These are phyloP conservation scores for Dendrocopos noguchii DNA, from an alignment of 2,113 vertebrate species.

Conservation along the genomic window DNA sequence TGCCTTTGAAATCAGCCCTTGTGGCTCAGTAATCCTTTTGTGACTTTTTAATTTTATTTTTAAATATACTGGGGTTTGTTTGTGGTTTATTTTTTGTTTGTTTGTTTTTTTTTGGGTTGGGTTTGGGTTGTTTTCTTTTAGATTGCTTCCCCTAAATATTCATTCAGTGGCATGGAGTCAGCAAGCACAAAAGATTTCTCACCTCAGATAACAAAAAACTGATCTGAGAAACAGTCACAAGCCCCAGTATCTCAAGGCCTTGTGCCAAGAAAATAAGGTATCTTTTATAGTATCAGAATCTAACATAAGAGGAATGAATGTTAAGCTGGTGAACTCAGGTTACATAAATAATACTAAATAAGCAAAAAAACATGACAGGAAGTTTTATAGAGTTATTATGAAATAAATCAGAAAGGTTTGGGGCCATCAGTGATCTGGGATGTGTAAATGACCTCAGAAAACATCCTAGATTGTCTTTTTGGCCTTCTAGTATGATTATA, in stretches of 20 bases:
- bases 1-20: not conserved
- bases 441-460: not conserved
- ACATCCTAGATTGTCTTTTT: not conserved
- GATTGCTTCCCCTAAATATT: not conserved
- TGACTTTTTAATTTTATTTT: conserved; percentile 11
- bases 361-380: not conserved
- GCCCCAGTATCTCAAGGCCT: not conserved
- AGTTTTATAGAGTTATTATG: not conserved
- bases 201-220: not conserved
- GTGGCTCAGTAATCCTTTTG: not conserved
- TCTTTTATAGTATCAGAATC: not conserved
- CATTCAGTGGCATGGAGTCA: not conserved
- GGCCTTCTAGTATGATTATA: not conserved
- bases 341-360: conserved; percentile 9
- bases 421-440: not conserved
- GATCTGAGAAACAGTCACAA: not conserved
- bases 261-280: not conserved
- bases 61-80: not conserved
- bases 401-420: not conserved
- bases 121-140: not conserved
- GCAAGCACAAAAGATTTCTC: not conserved
- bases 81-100: no score
- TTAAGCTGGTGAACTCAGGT: not conserved
- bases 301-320: not conserved
- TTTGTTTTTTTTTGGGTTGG: no score